Percentiles rank a stretch among this genome's conserved stretches.
Conservation (phyloP, 2,888 invertebrate species). For the Eupithecia exiguata region DNA sequence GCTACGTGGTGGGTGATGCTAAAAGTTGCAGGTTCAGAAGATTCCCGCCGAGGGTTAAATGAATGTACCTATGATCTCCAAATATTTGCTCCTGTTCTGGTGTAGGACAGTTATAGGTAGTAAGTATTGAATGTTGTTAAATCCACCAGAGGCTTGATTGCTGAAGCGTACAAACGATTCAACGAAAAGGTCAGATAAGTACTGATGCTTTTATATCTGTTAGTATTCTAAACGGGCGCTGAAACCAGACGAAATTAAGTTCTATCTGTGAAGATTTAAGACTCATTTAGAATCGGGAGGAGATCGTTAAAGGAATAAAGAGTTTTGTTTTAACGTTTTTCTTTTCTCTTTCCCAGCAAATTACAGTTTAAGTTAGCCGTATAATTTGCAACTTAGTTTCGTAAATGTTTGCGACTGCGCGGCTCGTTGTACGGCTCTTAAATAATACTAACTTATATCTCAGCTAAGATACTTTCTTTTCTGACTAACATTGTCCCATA, state of each 20-base stretch:
- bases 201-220: constrained; percentile 35
- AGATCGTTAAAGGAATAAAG: constrained; percentile 45
- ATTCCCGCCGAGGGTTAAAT: not conserved
- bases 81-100: not conserved
- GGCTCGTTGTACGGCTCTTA: constrained; percentile 13
- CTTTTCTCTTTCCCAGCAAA: constrained; percentile 36
- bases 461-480: not conserved
- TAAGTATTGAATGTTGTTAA: not conserved
- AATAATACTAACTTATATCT: not conserved
- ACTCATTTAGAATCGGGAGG: constrained; percentile 39
- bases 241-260: constrained; percentile 37
- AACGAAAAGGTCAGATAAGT: constrained; percentile 30
- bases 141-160: not conserved
- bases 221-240: constrained; percentile 47
- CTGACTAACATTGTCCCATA: not conserved
- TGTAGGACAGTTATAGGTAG: too few species aligned
- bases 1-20: too few species aligned
- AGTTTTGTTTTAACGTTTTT: constrained; percentile 38
- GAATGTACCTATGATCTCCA: not conserved
- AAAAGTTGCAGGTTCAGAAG: not conserved
- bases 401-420: constrained; percentile 31
- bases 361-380: constrained; percentile 42
- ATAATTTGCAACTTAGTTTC: constrained; percentile 43
- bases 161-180: not conserved
- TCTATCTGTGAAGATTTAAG: constrained; percentile 46